Conservation (phyloP, 2,113 vertebrate genomes). For the Halcyon malimbica region DNA sequence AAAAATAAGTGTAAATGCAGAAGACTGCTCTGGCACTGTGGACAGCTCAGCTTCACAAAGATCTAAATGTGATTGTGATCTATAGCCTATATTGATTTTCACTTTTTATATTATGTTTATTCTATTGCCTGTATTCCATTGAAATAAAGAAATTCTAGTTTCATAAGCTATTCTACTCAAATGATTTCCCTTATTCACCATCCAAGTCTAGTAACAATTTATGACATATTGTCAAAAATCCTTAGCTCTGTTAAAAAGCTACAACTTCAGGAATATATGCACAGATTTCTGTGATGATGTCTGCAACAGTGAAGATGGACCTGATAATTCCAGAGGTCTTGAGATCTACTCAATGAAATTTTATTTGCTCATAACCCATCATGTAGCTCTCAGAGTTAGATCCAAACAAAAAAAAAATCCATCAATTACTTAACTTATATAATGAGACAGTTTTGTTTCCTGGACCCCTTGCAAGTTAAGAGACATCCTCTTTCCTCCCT, state of each 20-base stretch:
- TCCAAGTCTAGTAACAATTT: neutral
- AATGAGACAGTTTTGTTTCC: neutral
- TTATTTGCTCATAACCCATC: neutral
- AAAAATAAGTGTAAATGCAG: neutral
- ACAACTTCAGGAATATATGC: neutral
- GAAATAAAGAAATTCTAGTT: neutral
- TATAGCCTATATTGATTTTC: neutral
- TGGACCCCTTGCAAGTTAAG: neutral
- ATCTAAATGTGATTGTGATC: neutral
- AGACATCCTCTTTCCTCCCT: neutral
- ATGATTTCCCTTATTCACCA: neutral
- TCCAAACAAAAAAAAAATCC: neutral
- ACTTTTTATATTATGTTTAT: neutral
- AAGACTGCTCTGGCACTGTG: neutral
- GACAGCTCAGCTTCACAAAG: neutral
- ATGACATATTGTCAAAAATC: neutral
- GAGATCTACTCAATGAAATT: neutral
- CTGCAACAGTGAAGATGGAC: neutral
- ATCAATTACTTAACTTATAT: neutral
- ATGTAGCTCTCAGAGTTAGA: neutral
- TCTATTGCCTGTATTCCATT: neutral
- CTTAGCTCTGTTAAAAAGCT: neutral
- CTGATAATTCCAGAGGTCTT: neutral
- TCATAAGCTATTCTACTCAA: neutral
- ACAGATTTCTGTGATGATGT: neutral